A percentile compares a stretch with the other conserved stretches of the same genome.
phyloP scores from a whole-genome alignment of 2,797 vertebrate genomes.

The Hemibagrus guttatus region DNA sequence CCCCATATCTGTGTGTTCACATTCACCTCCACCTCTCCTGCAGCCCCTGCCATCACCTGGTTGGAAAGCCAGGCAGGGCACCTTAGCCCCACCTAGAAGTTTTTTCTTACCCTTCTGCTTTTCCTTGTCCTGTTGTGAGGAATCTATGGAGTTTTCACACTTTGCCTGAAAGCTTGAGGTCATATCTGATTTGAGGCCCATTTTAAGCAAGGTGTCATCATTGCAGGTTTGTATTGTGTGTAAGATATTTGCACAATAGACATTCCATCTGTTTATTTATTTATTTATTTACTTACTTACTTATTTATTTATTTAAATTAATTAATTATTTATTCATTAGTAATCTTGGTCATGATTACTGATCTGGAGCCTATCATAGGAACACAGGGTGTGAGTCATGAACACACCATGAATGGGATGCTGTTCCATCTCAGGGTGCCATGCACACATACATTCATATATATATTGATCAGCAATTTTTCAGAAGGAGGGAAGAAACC shows the following conservation, averaged over 20 bases:
- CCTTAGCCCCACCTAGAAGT: background rate
- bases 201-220: background rate
- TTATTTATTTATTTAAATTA: background rate
- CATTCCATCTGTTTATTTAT: background rate
- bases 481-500: background rate
- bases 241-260: background rate
- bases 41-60: slow-evolving; percentile 28
- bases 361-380: background rate
- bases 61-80: slow-evolving; percentile 32
- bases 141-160: background rate
- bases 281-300: background rate
- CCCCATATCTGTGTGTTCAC: slow-evolving; percentile 27
- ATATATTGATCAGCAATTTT: background rate
- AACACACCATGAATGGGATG: background rate
- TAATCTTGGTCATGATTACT: background rate
- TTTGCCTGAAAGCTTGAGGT: background rate
- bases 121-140: slow-evolving; percentile 15
- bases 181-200: background rate
- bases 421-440: background rate
- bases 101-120: slow-evolving; percentile 12
- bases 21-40: slow-evolving; percentile 31
- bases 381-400: background rate
- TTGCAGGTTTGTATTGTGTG: background rate
- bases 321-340: background rate
- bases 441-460: background rate